Evolutionary conservation across 2,797 vertebrate species (phyloP), one percentile per base, ranked within the genome.

Genomic region (Carapus acus): DNA sequence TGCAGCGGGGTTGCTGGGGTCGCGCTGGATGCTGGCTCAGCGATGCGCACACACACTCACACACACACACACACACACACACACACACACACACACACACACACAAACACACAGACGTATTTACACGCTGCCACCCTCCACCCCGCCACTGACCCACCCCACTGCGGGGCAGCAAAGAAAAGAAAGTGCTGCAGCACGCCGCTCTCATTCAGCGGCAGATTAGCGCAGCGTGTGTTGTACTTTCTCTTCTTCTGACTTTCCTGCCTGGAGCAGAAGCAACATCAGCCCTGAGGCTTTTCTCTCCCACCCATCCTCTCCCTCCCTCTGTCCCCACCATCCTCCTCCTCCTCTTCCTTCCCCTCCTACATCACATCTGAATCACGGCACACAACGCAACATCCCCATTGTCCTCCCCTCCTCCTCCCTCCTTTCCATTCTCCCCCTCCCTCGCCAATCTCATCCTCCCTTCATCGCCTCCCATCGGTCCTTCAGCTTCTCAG

Each of bases 131-230:
- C n/a, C n/a, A n/a, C n/a, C n/a, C n/a, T n/a, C n/a, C n/a, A n/a
- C n/a, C n/a, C n/a, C n/a, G n/a, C n/a, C n/a, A n/a, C n/a, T n/a
- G n/a, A n/a, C n/a, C n/a, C n/a, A n/a, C n/a, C n/a, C n/a, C n/a
- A n/a, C n/a, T n/a, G n/a, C n/a, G n/a, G n/a, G n/a, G n/a, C n/a
- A n/a, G n/a, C n/a, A n/a, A n/a, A n/a, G n/a, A n/a, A 84, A 87
- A 86, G 84, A 80, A 85, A 77, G 36, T 85, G 84, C 85, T 86
- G 76, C 43, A 62, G 63, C 69, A 76, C 79, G 84, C 73, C 67
- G 70, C 83, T 87, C 85, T 84, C 85, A 75, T 89, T 89, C 83
- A 85, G 60, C 2, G 55, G 0, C 0, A 88, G 90, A 90, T 91
- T 90, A 89, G 81, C 61, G 42, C 42, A 71, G 74, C 58, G 57